Percentiles rank a stretch among this genome's conserved stretches.
phyloP scores from a whole-genome alignment of 2,797 vertebrate species.

The Leptoclinus maculatus region DNA sequence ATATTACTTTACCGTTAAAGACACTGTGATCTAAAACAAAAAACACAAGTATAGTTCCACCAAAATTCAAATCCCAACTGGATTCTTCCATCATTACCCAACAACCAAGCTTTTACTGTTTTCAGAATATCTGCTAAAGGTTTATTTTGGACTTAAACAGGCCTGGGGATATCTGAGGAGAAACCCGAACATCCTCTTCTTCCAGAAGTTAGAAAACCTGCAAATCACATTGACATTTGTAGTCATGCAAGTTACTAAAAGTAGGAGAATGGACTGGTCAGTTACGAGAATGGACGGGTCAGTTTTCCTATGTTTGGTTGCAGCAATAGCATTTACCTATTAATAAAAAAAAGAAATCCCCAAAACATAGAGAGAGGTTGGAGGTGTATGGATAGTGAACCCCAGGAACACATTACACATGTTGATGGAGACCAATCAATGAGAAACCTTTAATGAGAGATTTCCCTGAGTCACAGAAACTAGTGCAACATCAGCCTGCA shows the following conservation, averaged over 20 bases:
- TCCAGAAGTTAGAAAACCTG: not conserved
- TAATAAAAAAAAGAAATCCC: slow-evolving; percentile 5
- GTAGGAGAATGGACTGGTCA: not conserved
- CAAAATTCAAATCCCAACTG: not conserved
- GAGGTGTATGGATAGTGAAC: not conserved
- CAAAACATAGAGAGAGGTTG: slow-evolving; percentile 7
- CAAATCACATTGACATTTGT: not conserved
- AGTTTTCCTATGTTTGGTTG: slow-evolving; percentile 14
- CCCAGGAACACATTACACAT: not conserved
- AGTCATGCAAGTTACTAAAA: not conserved
- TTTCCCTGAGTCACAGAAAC: not conserved
- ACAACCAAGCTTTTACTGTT: not conserved
- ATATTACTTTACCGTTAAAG: slow-evolving; percentile 6
- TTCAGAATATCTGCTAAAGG: not conserved
- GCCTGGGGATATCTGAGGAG: not conserved
- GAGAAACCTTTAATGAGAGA: not conserved
- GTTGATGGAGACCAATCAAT: not conserved
- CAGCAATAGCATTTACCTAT: not conserved
- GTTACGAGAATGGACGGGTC: slow-evolving; percentile 2
- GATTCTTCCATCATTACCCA: not conserved
- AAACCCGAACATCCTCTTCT: not conserved
- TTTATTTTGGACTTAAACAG: not conserved
- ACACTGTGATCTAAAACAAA: not conserved
- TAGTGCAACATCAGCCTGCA: too few relatives aligned
- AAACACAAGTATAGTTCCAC: not conserved